A percentile compares a stretch with the other conserved stretches of the same genome.
These are phyloP conservation scores for Chloroceryle amazona DNA, from an alignment of 2,797 vertebrate species.

Conservation along the genomic window DNA sequence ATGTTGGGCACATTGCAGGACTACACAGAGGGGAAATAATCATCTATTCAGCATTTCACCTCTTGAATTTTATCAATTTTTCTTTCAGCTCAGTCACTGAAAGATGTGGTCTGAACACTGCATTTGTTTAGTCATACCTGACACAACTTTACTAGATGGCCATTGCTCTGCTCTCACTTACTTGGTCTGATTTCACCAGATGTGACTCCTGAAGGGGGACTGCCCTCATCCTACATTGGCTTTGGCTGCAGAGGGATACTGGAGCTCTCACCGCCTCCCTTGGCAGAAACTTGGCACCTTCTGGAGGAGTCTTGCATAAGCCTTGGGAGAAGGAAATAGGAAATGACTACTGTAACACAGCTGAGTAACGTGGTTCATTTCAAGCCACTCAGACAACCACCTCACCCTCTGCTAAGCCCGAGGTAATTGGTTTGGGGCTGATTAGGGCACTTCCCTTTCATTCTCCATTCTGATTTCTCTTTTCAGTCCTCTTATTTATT, in stretches of 20 bases:
- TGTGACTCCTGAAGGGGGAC: not conserved
- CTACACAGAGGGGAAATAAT: not conserved
- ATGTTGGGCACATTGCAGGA: not conserved
- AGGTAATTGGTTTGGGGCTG: not conserved
- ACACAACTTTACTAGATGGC: not conserved
- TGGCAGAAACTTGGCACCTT: conserved; percentile 27
- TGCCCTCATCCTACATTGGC: not conserved
- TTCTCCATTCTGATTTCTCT: not conserved
- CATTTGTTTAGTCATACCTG: not conserved
- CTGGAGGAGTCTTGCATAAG: not conserved
- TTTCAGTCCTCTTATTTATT: not conserved
- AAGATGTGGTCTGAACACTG: not conserved
- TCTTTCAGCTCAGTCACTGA: not conserved
- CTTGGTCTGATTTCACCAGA: not conserved
- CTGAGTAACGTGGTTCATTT: not conserved
- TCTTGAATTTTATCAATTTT: not conserved
- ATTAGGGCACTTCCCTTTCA: not conserved
- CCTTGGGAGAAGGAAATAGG: not conserved
- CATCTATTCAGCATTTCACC: not conserved
- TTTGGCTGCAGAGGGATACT: not conserved
- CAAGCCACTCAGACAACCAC: not conserved
- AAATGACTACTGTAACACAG: not conserved
- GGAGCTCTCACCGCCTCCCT: not conserved
- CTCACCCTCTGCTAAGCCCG: not conserved
- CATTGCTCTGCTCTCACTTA: not conserved